Base-by-base conservation (phyloP, 1,140 invertebrate genomes). In the Aphidius gifuensis region DNA sequence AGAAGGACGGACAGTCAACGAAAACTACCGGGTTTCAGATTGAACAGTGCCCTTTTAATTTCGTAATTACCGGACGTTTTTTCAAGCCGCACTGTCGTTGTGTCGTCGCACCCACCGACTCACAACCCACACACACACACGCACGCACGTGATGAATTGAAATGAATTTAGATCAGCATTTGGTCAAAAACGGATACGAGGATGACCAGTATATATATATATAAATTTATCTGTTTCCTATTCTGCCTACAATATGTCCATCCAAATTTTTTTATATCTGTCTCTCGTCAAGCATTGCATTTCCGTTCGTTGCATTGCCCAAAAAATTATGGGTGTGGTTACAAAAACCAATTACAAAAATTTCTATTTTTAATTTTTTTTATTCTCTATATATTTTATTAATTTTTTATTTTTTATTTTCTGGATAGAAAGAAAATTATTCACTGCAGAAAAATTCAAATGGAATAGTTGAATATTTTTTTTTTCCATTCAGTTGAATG, bases 1-100 rank as follows among this genome's bases (percentile, higher is more conserved):
- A 51, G 9, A 55, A 43, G 23, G 23, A 32, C 4, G 23, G 23
- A 32, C 23, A 32, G 23, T 4, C 23, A 32, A 32, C 4, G 4
- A 3, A n/a, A 54, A 44, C 50, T 53, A 32, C 48, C 39, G 11
- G 44, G 58, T 57, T 58, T 54, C 50, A 66, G 56, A 45, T 42
- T 50, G 45, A 11, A 44, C 50, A 62, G 64, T 61, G 62, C 71
- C 72, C 68, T 69, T 74, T 74, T 74, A 74, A 76, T 76, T 76
- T 71, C 64, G 69, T 72, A 71, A 74, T 71, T 68, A 67, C 67
- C 65, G 67, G 60, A 64, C 66, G 57, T 64, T 68, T 70, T 32
- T 69, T 67, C 64, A 66, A 65, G 64, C 67, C 66, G 16, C 16
- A 54, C 62, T 32, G 50, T 51, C 23, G 4, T 32, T 32, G 23